Percentiles rank a stretch among this genome's conserved stretches.
Conservation (phyloP, 2,797 vertebrate species). For the Peromyscus nudipes region DNA sequence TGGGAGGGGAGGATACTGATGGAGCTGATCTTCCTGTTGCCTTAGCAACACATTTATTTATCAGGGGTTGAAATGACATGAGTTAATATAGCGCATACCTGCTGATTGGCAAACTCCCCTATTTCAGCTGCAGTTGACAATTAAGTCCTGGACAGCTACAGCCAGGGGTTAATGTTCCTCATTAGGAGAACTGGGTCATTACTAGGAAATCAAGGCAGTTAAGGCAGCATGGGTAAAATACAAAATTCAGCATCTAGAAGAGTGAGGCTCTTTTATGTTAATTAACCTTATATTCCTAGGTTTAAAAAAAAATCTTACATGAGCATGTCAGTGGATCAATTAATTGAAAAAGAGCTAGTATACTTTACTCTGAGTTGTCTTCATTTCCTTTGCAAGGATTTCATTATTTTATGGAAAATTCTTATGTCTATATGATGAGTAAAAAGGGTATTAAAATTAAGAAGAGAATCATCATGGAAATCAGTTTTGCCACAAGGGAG, state of each 20-base stretch:
- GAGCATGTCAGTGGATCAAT: slow-evolving; percentile 97
- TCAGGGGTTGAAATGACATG: slow-evolving; percentile 94
- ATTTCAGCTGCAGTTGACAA: slow-evolving; percentile 98
- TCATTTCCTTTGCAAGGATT: slow-evolving; percentile 94
- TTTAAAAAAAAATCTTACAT: slow-evolving; percentile 93
- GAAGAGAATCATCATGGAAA: slow-evolving; percentile 98
- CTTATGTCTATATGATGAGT: slow-evolving; percentile 98
- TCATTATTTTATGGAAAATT: slow-evolving; percentile 96
- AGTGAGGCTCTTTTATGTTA: slow-evolving; percentile 99
- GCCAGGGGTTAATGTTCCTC: slow-evolving; percentile 99
- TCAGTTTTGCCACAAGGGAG: slow-evolving; percentile 98
- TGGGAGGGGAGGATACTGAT: slow-evolving; percentile 83
- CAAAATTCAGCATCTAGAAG: slow-evolving; percentile 96
- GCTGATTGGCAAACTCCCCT: slow-evolving; percentile 92
- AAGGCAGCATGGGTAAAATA: slow-evolving; percentile 95
- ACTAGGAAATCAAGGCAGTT: slow-evolving; percentile 99
- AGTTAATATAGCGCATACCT: slow-evolving; percentile 95
- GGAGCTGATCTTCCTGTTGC: slow-evolving; percentile 92
- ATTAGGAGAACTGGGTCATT: slow-evolving; percentile 99
- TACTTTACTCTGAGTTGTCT: slow-evolving; percentile 94
- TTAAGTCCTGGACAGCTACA: slow-evolving; percentile 99
- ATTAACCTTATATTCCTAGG: slow-evolving; percentile 99
- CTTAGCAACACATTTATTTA: slow-evolving; percentile 95
- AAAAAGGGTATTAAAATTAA: slow-evolving; percentile 99
- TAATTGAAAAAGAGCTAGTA: slow-evolving; percentile 96